These are phyloP conservation scores for Pinctada fucata DNA, from an alignment of 2,888 invertebrate genomes.

Conservation along the genomic window DNA sequence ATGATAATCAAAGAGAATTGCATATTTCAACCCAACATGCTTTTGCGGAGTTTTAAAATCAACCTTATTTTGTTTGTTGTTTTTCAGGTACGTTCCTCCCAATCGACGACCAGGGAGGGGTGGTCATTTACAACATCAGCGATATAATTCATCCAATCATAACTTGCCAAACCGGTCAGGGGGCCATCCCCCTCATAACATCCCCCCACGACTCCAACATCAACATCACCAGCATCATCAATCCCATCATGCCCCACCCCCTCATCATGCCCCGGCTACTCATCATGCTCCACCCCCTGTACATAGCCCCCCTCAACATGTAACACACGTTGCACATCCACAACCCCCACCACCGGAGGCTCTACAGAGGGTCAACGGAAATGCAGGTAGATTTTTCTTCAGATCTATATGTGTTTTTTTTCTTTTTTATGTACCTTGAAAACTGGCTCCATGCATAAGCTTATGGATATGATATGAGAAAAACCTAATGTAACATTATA, in stretches of 20 bases:
- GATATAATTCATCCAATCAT: constrained; percentile 13
- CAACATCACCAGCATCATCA: constrained; percentile 25
- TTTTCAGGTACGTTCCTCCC: constrained; percentile 9
- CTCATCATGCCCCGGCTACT: constrained; percentile 16
- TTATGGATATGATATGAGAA: no score
- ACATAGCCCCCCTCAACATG: constrained; percentile 17
- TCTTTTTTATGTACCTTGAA: no score
- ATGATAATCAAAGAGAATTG: background rate
- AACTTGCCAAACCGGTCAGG: constrained; percentile 17
- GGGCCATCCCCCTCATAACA: constrained; percentile 21
- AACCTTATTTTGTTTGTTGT: background rate
- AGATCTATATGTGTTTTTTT: no score
- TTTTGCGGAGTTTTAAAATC: background rate
- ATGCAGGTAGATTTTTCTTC: constrained; percentile 7
- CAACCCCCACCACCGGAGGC: constrained; percentile 6
- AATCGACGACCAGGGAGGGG: constrained; percentile 12
- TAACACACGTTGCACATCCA: no score
- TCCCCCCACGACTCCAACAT: constrained; percentile 18
- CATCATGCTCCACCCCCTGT: constrained; percentile 14
- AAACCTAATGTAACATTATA: no score
- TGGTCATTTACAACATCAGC: no score
- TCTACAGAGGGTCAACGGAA: constrained; percentile 15
- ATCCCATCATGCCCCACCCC: constrained; percentile 30
- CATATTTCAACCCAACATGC: background rate
- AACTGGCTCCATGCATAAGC: no score